A percentile compares a stretch with the other conserved stretches of the same genome.
Evolutionary conservation across 2,888 invertebrate genomes (phyloP).

Genomic region (Ophion costatus): DNA sequence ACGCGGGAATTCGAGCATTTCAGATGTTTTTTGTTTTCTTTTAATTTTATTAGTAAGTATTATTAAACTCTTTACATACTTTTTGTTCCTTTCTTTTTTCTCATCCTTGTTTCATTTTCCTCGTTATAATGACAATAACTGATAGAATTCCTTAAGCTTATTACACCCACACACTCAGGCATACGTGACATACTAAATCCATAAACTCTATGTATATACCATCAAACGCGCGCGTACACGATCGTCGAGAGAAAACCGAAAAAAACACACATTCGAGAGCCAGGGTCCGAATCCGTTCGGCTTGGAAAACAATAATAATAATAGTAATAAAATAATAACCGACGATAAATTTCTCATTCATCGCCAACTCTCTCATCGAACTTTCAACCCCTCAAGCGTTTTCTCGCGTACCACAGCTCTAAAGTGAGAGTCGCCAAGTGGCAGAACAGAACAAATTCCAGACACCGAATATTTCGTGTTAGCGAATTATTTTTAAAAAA

Average conservation of each 20-base stretch:
- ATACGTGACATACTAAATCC: conserved; percentile 75
- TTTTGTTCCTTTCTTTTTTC: conserved; percentile 63
- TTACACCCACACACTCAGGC: conserved; percentile 78
- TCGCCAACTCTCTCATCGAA: conserved; percentile 54
- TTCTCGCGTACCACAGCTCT: conserved; percentile 30
- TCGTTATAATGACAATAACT: conserved; percentile 79
- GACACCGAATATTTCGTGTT: not conserved
- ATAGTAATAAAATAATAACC: conserved; percentile 33
- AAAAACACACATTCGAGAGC: conserved; percentile 69
- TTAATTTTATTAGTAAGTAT: conserved; percentile 80
- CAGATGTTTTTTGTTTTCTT: conserved; percentile 62
- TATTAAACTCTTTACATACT: conserved; percentile 81
- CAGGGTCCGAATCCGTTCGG: conserved; percentile 45
- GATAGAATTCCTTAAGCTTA: conserved; percentile 77
- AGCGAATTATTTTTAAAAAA: conserved; percentile 2
- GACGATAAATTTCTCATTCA: conserved; percentile 9
- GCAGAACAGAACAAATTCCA: conserved; percentile 17
- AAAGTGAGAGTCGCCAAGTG: not conserved
- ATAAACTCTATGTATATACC: conserved; percentile 73
- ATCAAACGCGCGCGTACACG: conserved; percentile 70
- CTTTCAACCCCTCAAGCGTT: conserved; percentile 38
- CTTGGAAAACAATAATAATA: conserved; percentile 41
- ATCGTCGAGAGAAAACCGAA: conserved; percentile 69
- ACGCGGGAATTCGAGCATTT: not conserved
- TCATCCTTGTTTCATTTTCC: conserved; percentile 44